Base-by-base conservation (phyloP, 2,888 invertebrate species). In the Eupelmus urozonus region DNA sequence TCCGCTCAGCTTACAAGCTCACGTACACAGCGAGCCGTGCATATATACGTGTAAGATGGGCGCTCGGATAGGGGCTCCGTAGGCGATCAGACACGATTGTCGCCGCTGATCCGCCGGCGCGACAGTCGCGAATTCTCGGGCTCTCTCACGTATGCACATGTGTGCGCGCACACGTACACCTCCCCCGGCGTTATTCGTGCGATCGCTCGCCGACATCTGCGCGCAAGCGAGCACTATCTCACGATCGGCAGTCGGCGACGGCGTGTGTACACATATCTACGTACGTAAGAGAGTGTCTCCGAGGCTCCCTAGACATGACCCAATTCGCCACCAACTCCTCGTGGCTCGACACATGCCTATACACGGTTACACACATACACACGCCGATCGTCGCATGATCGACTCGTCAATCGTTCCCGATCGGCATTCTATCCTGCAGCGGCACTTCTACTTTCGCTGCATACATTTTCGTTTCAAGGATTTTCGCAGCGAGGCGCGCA, bases 181-280 rank as follows among this genome's bases (percentile, higher is more conserved):
- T 70, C 60, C 73, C 73, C 76, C 79, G 72, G 69, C 18, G 23
- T 27, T 49, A 55, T 40, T 73, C 81, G 70, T 60, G 78, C 72
- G 78, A 78, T 78, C 69, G 66, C 40, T 59, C 42, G 29, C 29
- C 66, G 66, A 53, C 69, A 55, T 71, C 70, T 62, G 51, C 11
- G 23, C 63, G 60, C 40, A 18, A 82, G 81, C 80, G 78, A 2
- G 81, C 82, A 82, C 83, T 86, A 85, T 86, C 86, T 85, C 86
- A 87, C 85, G 86, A 87, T 86, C 85, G 82, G 79, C 84, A n/a
- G 82, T 78, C 63, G 29, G 53, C 29, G 53, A 62, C n/a, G n/a
- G n/a, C n/a, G 18, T 40, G 60, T 34, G 70, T 53, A 23, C 25
- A 51, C 42, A 51, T 51, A 45, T 65, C 51, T 69, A 70, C 78